Percentiles rank a stretch among this genome's conserved stretches.
These are phyloP conservation scores for Antheraea pernyi DNA, from an alignment of 1,140 invertebrate species.

Conservation along the genomic window DNA sequence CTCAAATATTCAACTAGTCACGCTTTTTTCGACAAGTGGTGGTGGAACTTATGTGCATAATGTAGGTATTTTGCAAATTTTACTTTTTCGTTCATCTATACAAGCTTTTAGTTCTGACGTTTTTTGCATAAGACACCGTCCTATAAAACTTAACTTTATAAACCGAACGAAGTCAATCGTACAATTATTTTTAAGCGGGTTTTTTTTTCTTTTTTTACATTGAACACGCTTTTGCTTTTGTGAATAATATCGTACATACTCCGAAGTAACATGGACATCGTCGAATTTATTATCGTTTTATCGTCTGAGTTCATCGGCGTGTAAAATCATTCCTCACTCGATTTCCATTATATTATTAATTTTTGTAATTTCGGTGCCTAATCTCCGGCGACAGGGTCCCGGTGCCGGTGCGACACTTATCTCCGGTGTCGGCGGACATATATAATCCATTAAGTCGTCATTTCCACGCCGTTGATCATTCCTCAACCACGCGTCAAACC, in stretches of 20 bases:
- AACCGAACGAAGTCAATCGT: not conserved
- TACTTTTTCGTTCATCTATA: no score
- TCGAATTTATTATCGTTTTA: slow-evolving; percentile 38
- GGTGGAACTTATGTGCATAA: no score
- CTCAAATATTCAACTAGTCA: no score
- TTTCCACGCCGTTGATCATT: slow-evolving; percentile 75
- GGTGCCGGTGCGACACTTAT: slow-evolving; percentile 71
- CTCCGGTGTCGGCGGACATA: slow-evolving; percentile 70
- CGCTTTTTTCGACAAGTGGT: no score
- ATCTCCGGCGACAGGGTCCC: slow-evolving; percentile 66
- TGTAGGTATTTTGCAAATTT: no score
- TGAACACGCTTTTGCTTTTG: slow-evolving; percentile 3
- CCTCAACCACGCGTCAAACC: slow-evolving; percentile 69
- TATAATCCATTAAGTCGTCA: slow-evolving; percentile 79
- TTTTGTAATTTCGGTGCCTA: slow-evolving; percentile 72
- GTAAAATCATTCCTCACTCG: slow-evolving; percentile 56
- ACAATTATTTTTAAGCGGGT: not conserved
- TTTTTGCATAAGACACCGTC: no score
- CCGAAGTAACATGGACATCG: slow-evolving; percentile 20
- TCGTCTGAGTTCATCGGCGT: slow-evolving; percentile 47
- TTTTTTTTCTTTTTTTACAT: not conserved
- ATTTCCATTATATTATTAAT: slow-evolving; percentile 74
- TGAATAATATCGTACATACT: slow-evolving; percentile 23
- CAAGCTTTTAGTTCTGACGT: no score
- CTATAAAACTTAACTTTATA: not conserved